phyloP scores from a whole-genome alignment of 2,888 invertebrate species.

The Pammene fasciana region DNA sequence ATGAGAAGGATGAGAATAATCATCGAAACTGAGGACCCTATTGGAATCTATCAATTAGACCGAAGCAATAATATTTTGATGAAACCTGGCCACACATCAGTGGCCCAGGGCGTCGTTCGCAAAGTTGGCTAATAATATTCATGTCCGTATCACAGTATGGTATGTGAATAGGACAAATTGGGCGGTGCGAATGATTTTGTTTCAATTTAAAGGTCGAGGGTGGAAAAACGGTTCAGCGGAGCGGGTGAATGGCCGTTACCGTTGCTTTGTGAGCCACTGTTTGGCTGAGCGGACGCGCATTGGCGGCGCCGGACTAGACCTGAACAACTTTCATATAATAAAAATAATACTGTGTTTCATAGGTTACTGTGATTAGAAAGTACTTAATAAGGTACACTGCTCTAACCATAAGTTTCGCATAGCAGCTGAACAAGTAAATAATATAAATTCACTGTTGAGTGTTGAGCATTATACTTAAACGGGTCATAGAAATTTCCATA shows the following conservation, averaged over 20 bases:
- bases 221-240: slow-evolving; percentile 69
- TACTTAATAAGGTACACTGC: too few species aligned
- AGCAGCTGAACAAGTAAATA: too few species aligned
- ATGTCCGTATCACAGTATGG: slow-evolving; percentile 34
- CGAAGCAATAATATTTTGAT: slow-evolving; percentile 19
- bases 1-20: too few species aligned
- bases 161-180: slow-evolving; percentile 53
- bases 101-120: slow-evolving; percentile 38
- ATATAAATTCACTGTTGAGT: too few species aligned
- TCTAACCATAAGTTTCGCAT: too few species aligned
- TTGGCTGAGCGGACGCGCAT: slow-evolving; percentile 63
- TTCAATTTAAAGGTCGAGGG: slow-evolving; percentile 73
- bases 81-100: slow-evolving; percentile 31
- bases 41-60: background rate
- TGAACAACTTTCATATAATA: slow-evolving; percentile 6
- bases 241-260: slow-evolving; percentile 65
- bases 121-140: slow-evolving; percentile 48
- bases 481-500: too few species aligned
- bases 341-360: background rate
- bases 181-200: slow-evolving; percentile 65
- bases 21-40: background rate
- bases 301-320: slow-evolving; percentile 25
- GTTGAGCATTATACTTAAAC: too few species aligned
- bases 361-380: too few species aligned
- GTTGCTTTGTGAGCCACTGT: slow-evolving; percentile 69